phyloP scores from a whole-genome alignment of 2,797 vertebrate genomes.

The Limnodromus scolopaceus region DNA sequence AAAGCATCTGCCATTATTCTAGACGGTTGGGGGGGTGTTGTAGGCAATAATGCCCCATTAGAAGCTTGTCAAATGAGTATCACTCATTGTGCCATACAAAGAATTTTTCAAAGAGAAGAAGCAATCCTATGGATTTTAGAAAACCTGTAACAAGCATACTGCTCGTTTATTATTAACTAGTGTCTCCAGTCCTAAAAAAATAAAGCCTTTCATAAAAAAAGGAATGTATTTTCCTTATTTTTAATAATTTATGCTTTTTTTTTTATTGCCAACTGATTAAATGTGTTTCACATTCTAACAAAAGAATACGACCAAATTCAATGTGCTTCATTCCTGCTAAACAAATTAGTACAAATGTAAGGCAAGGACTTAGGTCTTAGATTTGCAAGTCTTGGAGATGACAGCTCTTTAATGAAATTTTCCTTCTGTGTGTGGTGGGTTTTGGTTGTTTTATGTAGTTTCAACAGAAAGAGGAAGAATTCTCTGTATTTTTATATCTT shows the following conservation, averaged over 20 bases:
- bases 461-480: not conserved
- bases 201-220: not conserved
- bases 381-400: not conserved
- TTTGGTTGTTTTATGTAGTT: not conserved
- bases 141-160: not conserved
- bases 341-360: not conserved
- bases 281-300: not conserved
- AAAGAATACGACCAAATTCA: not conserved
- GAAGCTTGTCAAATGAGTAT: not conserved
- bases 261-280: not conserved
- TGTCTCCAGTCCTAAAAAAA: not conserved
- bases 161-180: not conserved
- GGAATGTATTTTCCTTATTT: not conserved
- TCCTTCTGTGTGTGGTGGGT: not conserved
- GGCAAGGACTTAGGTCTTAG: not conserved
- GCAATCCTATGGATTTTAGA: not conserved
- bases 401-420: not conserved
- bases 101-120: not conserved
- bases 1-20: rapidly evolving
- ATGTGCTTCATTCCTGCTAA: not conserved
- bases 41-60: not conserved
- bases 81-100: not conserved
- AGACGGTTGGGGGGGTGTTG: rapidly evolving
- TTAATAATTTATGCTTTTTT: not conserved
- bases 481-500: not conserved